Percentiles rank a stretch among this genome's conserved stretches.
Evolutionary conservation across 2,888 invertebrate species (phyloP).

Genomic region (Physocephala rufipes): DNA sequence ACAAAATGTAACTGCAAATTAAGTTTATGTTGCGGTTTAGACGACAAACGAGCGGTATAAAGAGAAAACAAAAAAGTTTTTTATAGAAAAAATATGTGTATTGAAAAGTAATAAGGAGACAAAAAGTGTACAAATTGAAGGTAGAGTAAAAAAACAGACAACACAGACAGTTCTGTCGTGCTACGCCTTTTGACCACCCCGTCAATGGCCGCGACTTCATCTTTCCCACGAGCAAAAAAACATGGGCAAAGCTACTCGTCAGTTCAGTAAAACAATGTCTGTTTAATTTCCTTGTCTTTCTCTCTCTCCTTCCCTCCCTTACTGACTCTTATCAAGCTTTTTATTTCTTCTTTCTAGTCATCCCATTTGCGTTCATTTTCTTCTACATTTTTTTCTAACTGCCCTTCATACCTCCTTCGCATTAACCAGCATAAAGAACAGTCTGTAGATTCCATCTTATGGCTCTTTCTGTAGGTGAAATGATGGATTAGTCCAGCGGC

Average conservation of each 20-base stretch:
- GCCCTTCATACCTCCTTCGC: not conserved
- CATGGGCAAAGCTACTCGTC: too few relatives aligned
- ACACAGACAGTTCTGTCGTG: not conserved
- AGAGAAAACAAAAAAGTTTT: not conserved
- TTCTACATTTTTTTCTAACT: not conserved
- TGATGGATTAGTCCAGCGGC: too few relatives aligned
- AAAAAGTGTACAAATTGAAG: not conserved
- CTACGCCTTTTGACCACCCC: not conserved
- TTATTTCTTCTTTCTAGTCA: too few relatives aligned
- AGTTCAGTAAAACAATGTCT: not conserved
- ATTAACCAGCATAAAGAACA: slow-evolving; percentile 13
- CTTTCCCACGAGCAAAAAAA: not conserved
- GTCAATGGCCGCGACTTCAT: too few relatives aligned
- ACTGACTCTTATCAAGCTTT: not conserved
- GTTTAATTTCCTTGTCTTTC: not conserved
- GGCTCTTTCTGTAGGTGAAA: not conserved
- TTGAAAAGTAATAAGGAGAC: slow-evolving; percentile 14
- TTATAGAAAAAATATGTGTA: not conserved
- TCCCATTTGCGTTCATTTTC: not conserved
- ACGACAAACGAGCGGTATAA: not conserved
- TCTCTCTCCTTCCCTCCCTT: too few relatives aligned
- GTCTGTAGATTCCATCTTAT: not conserved
- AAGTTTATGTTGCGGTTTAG: slow-evolving; percentile 13
- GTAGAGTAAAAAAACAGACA: not conserved
- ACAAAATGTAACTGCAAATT: not conserved